Percentiles rank a stretch among this genome's conserved stretches.
Conservation (phyloP, 2,113 vertebrate species). For the Psilopsiagon aurifrons region DNA sequence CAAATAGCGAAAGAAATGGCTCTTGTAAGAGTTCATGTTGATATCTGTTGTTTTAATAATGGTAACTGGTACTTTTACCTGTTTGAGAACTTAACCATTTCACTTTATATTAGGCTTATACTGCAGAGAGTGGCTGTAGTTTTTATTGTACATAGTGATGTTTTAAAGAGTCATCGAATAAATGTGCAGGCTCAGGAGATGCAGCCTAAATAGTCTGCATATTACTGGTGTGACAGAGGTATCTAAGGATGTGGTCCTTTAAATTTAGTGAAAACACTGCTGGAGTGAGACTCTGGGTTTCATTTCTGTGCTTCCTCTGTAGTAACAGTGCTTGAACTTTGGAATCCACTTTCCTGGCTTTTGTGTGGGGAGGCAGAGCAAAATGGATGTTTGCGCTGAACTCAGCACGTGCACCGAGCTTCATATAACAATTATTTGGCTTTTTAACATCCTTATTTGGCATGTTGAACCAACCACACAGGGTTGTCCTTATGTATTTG, state of each 20-base stretch:
- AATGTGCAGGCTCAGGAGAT: neutral
- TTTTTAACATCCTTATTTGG: constrained; percentile 18
- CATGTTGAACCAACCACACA: neutral
- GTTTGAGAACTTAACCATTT: neutral
- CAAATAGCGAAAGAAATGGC: neutral
- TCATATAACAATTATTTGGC: constrained; percentile 30
- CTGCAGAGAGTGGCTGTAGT: neutral
- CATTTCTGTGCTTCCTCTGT: neutral
- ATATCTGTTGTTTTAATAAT: neutral
- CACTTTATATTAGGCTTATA: neutral
- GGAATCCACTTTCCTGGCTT: constrained; percentile 30
- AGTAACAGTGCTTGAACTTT: constrained; percentile 51
- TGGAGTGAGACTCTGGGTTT: neutral
- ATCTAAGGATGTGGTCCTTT: neutral
- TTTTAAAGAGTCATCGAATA: neutral
- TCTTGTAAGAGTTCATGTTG: neutral
- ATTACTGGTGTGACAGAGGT: neutral
- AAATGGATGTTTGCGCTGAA: constrained; percentile 44
- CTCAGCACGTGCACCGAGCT: neutral
- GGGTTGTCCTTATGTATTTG: neutral
- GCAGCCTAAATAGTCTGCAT: neutral
- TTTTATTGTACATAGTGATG: neutral
- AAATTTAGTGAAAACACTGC: neutral
- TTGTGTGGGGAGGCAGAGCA: constrained; percentile 11
- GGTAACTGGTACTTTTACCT: neutral